Conservation (phyloP, 1,140 invertebrate genomes). For the Chelonus insularis region DNA sequence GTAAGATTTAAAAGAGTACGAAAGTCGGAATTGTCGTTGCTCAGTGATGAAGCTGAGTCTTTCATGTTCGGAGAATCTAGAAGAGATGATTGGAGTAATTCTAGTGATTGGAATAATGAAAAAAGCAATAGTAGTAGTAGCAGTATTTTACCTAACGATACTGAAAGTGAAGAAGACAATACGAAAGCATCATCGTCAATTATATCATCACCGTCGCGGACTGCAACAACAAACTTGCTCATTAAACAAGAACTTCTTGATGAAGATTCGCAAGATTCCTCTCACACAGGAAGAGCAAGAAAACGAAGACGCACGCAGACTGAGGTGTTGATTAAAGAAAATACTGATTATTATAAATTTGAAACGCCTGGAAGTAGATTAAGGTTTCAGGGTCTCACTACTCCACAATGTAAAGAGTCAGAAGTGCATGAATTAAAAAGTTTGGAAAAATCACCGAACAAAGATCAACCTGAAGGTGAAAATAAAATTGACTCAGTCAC, state of each 20-base stretch:
- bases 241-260: slow-evolving; percentile 43
- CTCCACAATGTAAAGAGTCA: background rate
- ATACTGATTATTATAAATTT: slow-evolving; percentile 68
- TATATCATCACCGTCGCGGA: slow-evolving; percentile 9
- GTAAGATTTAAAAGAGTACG: slow-evolving; percentile 75
- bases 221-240: background rate
- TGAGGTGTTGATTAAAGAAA: slow-evolving; percentile 65
- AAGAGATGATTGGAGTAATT: slow-evolving; percentile 62
- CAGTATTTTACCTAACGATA: slow-evolving; percentile 55
- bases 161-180: slow-evolving; percentile 52
- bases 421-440: background rate
- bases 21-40: slow-evolving; percentile 70
- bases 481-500: slow-evolving; percentile 55
- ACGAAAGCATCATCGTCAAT: slow-evolving; percentile 4
- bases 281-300: slow-evolving; percentile 40
- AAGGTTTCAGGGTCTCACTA: slow-evolving; percentile 50
- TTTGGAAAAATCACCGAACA: background rate
- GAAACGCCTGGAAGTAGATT: slow-evolving; percentile 64
- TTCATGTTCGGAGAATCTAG: slow-evolving; percentile 77
- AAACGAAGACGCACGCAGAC: slow-evolving; percentile 63
- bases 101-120: slow-evolving; percentile 54
- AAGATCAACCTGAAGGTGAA: slow-evolving; percentile 39
- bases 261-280: slow-evolving; percentile 50
- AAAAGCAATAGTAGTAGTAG: slow-evolving; percentile 41
- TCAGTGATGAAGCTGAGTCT: slow-evolving; percentile 81